A percentile compares a stretch with the other conserved stretches of the same genome.
These are phyloP conservation scores for Brienomyrus brachyistius DNA, from an alignment of 2,113 vertebrate genomes.

Conservation along the genomic window DNA sequence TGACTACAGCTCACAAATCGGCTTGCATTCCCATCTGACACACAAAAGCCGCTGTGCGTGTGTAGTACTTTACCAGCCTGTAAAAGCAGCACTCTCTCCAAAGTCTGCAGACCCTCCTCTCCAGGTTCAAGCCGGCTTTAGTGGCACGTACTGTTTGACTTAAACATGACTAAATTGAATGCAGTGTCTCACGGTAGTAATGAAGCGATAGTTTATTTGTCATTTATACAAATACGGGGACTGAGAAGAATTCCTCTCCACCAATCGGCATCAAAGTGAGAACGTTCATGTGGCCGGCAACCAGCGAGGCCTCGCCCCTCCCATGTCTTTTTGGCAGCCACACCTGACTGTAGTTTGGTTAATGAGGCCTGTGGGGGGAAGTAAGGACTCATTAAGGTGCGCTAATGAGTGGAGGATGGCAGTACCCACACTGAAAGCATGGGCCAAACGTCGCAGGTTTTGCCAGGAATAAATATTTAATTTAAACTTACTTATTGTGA, in stretches of 20 bases:
- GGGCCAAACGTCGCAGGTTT: background rate
- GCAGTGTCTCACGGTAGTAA: background rate
- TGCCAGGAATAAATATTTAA: background rate
- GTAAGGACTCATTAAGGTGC: background rate
- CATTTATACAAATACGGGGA: background rate
- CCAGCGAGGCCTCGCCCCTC: background rate
- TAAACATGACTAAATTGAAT: background rate
- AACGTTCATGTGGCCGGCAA: background rate
- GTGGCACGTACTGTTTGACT: background rate
- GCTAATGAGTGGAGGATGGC: background rate
- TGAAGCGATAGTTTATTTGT: background rate
- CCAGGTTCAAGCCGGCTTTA: background rate
- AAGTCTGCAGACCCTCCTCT: background rate
- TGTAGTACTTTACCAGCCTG: constrained; percentile 15
- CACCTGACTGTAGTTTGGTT: background rate
- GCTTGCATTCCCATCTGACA: constrained; percentile 11
- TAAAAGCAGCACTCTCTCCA: background rate
- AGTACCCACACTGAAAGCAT: background rate
- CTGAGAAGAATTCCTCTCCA: background rate
- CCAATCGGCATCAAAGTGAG: background rate
- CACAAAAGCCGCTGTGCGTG: no score
- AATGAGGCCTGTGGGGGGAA: background rate
- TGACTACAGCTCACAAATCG: background rate
- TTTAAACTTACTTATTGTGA: background rate
- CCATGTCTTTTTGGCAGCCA: background rate